Base-by-base conservation (phyloP, 2,113 vertebrate species). In the Notarius quadriscutis region DNA sequence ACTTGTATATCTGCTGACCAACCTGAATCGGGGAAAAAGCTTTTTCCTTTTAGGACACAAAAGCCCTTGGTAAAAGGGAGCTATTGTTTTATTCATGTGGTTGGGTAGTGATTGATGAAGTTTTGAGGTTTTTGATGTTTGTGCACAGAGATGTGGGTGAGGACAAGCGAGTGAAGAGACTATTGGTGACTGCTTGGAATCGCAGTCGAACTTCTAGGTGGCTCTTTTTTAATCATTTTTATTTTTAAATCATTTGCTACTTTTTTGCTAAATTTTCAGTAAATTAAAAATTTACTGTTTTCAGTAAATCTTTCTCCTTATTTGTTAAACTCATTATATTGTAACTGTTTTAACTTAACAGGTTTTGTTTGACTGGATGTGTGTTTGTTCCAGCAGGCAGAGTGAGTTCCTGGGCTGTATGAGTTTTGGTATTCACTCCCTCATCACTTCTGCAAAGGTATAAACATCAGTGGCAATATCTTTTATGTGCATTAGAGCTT, bases 351-450 rank as follows among this genome's bases (percentile, higher is more conserved):
- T 25, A 78, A 3, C 50, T 0, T 75, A 41, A 41, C 34, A 18
- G 25, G 51, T 53, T 53, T 53, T 75, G 48, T 77, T 86, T 75
- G 30, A 79, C 50, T 69, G 53, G n/a, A 75, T n/a, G n/a, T 86
- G 27, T 86, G 57, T 83, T 71, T 91, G 20, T 90, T 72, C 30
- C 89, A 57, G 53, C 91, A 97, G 97, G 63, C 90, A 91, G 84
- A 94, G 91, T 0, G 78, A 94, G 71, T 93, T 97, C 74, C 92
- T 98, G 0, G 97, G 97, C 91, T 98, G 97, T 90, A 97, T 98
- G 97, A 98, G 97, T 93, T 99, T 98, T 1, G 96, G 97, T 0
- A 92, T 98, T 83, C 94, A 93, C 86, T 96, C 97, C 17, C 95
- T 98, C 14, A 81, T 97, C 90, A 92, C 89, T 84, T 92, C 90